Evolutionary conservation across 2,113 vertebrate genomes (phyloP).

Genomic region (Furnarius figulus): DNA sequence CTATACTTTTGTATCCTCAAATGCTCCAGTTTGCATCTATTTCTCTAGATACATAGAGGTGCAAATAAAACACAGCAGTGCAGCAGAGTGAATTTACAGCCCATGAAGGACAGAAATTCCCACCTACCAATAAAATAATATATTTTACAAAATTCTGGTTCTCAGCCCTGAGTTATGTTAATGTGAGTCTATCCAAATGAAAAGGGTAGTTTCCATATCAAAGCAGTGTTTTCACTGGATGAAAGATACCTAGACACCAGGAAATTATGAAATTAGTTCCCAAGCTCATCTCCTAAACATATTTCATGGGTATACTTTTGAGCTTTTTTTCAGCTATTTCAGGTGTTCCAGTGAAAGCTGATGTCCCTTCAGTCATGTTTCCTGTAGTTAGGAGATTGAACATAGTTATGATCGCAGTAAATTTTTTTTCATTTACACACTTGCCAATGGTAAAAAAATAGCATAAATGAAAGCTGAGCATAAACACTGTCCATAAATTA

Average conservation of each 20-base stretch:
- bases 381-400: neutral
- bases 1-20: neutral
- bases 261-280: neutral
- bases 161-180: neutral
- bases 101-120: neutral
- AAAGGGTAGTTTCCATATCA: neutral
- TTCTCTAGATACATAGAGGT: neutral
- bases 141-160: neutral
- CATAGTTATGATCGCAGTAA: neutral
- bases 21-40: neutral
- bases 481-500: neutral
- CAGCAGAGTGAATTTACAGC: neutral
- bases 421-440: neutral
- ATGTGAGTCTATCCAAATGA: neutral
- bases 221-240: neutral
- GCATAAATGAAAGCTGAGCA: neutral
- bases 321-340: neutral
- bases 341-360: neutral
- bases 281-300: neutral
- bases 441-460: neutral
- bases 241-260: neutral
- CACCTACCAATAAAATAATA: neutral
- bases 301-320: neutral
- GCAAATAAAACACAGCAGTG: neutral
- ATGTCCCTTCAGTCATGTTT: neutral